Evolutionary conservation across 64 coral and sea anemone genomes (phyloP), one percentile per base, ranked within the genome.

Genomic region (Acropora yongei): DNA sequence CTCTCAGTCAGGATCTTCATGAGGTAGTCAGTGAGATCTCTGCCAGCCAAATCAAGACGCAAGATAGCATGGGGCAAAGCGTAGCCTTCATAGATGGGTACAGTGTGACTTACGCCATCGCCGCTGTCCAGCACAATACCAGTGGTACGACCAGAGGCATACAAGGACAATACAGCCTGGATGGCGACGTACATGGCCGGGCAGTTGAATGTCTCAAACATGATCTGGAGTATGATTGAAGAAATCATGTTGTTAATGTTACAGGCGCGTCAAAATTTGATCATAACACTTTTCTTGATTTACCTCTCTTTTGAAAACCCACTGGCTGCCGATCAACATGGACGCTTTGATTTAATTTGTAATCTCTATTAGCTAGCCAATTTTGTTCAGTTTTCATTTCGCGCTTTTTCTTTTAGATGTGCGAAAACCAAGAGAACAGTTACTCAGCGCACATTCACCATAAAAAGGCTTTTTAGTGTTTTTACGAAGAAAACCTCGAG

Each of bases 121-220:
- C 90, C 90, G 50, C 81, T 86, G 73, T 92, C 90, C 82, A 92
- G 74, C 13, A 92, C 90, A 86, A 92, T 92, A 79, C 90, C 90
- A 79, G 90, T 92, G 72, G 90, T 92, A 87, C 90, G 90, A 74
- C 90, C 90, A 87, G 90, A 92, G 57, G 90, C 90, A 51, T 92
- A 92, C 82, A 92, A 58, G 44, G 90, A 92, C 81, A 92, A 17
- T 57, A 92, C 90, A 39, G 90, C 90, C 57, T 92, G 90, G 74
- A 92, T 92, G 65, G 90, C 90, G 30, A 92, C 90, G 57, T 92
- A 92, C 90, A 92, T 92, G 6, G 90, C 90, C 18, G 90, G 90
- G 45, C 90, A 86, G 83, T 92, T 92, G 82, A 92, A 92, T 50
- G 90, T 92, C 60, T 92, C 90, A 44, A 92, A 92, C 90, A 92